Base-by-base conservation (phyloP, 2,797 vertebrate species). In the Nannoperca australis region DNA sequence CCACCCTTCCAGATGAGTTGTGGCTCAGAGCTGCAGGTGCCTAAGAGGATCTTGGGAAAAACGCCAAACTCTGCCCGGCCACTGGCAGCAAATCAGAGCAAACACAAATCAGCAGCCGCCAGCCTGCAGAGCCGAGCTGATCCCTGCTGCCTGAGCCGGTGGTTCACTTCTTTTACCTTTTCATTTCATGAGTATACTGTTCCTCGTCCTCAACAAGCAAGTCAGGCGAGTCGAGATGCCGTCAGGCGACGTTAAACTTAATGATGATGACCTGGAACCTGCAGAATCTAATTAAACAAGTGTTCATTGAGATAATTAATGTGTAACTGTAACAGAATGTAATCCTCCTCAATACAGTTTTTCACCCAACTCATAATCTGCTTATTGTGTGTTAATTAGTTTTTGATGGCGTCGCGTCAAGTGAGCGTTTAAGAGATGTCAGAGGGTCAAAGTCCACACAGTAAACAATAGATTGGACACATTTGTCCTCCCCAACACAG, bases 41-140 rank as follows among this genome's bases (percentile, higher is more conserved):
- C 71, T 50, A 44, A 84, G 64, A 81, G 81, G 70, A 81, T 81
- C 60, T 70, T 44, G 20, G 78, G 81, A 72, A 24, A 30, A 65
- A 62, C 3, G 59, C 78, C 81, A 79, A 61, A 66, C 34, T 58
- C 71, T 65, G 42, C 53, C 58, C 6, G 8, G 22, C 47, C 2
- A 32, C 54, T 76, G 76, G 79, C 79, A 59, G 73, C 65, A 15
- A 75, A 44, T 81, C 71, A 79, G 36, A 84, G 62, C 55, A 38
- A 72, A 59, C 58, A 71, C 49, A 56, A 73, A 60, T 70, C 78
- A 81, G 58, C 36, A 34, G 47, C 68, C 42, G 40, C 12, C 64
- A 40, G 79, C 42, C 38, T 17, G 38, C 11, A 71, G 78, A 8
- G 11, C 66, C 22, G 76, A 75, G 34, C 55, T 17, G 66, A 62